A percentile compares a stretch with the other conserved stretches of the same genome.
phyloP scores from a whole-genome alignment of 2,888 invertebrate species.

The Carpatolechia fugitivella region DNA sequence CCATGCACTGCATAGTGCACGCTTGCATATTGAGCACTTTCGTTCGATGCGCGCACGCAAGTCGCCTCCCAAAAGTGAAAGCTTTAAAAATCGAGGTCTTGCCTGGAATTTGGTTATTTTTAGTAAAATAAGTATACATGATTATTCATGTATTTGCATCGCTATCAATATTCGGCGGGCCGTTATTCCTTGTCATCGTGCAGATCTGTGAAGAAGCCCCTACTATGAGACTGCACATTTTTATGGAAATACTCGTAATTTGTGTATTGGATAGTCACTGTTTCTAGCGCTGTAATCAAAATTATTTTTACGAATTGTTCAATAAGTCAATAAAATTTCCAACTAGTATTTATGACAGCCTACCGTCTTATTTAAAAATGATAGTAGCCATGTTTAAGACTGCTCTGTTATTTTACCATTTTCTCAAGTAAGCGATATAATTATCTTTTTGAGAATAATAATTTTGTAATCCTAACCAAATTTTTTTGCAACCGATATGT shows the following conservation, averaged over 20 bases:
- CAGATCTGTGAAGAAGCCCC: conserved; percentile 14
- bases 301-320: no score
- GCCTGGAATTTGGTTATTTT: conserved; percentile 20
- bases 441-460: no score
- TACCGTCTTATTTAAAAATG: no score
- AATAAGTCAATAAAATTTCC: no score
- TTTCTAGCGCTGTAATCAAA: no score
- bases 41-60: neutral
- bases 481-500: no score
- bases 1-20: neutral
- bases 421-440: no score
- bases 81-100: conserved; percentile 8
- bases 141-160: conserved; percentile 29
- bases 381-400: no score
- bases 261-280: neutral
- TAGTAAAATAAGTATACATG: conserved; percentile 20
- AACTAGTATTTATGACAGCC: no score
- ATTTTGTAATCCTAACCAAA: no score
- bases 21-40: neutral
- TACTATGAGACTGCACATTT: conserved; percentile 14
- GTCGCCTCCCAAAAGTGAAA: conserved; percentile 6
- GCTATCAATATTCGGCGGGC: conserved; percentile 36
- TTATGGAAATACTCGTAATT: neutral
- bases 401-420: no score
- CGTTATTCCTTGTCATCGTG: conserved; percentile 30